Evolutionary conservation across 2,888 invertebrate species (phyloP).

Genomic region (Campaea margaritaria): DNA sequence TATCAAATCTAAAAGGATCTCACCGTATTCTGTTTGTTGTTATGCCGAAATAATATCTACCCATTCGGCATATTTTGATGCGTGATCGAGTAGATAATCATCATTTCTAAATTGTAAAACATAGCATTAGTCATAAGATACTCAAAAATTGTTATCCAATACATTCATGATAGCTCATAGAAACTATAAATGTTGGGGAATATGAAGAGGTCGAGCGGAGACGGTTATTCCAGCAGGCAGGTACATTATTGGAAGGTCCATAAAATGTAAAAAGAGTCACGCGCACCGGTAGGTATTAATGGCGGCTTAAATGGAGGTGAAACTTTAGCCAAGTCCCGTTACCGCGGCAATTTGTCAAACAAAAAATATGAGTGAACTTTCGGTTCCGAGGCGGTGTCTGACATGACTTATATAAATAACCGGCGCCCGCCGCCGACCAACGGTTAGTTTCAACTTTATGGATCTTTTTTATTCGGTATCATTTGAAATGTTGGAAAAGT

Average conservation of each 20-base stretch:
- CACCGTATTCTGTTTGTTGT: too few relatives aligned
- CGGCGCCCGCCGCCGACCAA: conserved; percentile 55
- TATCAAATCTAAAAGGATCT: too few relatives aligned
- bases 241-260: conserved; percentile 46
- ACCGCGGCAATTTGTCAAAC: conserved; percentile 81
- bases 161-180: background rate
- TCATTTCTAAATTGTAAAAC: background rate
- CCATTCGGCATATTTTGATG: too few relatives aligned
- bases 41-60: too few relatives aligned
- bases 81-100: too few relatives aligned
- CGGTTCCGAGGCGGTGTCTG: conserved; percentile 72
- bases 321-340: conserved; percentile 80
- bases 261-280: conserved; percentile 62
- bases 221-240: conserved; percentile 34
- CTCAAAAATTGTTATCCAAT: background rate
- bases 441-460: conserved; percentile 63
- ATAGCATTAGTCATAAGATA: background rate
- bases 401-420: conserved; percentile 79
- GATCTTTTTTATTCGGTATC: conserved; percentile 56
- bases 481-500: conserved; percentile 48
- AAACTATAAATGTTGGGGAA: conserved; percentile 21
- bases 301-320: conserved; percentile 78
- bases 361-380: conserved; percentile 81
- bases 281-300: conserved; percentile 70
- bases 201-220: conserved; percentile 23